Conservation (phyloP, 2,797 vertebrate genomes). For the Enoplosus armatus region DNA sequence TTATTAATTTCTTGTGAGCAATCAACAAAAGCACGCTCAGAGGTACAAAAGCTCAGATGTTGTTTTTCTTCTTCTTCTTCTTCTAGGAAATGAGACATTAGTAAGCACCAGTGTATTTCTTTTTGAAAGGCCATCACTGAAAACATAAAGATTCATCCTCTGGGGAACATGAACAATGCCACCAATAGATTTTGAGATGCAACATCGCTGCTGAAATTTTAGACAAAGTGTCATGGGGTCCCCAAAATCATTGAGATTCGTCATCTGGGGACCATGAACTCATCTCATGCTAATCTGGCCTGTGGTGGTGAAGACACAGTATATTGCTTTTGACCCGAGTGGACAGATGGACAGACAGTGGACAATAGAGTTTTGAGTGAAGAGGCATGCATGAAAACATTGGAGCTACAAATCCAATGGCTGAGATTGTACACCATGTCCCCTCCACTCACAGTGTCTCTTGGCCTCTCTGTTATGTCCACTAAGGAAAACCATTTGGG, state of each 20-base stretch:
- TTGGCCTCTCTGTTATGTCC: not conserved
- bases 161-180: not conserved
- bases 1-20: not conserved
- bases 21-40: not conserved
- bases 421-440: not conserved
- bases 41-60: too few relatives aligned
- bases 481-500: not conserved
- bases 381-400: not conserved
- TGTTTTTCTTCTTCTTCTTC: not conserved
- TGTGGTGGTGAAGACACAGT: not conserved
- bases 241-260: not conserved
- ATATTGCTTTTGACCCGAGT: not conserved
- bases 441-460: not conserved
- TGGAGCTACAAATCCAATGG: not conserved
- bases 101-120: not conserved
- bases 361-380: not conserved
- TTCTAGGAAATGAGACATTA: not conserved
- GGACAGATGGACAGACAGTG: not conserved
- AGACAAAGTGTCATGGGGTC: not conserved
- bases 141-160: not conserved
- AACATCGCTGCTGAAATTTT: not conserved
- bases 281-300: not conserved
- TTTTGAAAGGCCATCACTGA: not conserved
- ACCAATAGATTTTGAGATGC: not conserved
- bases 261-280: not conserved